Percentiles rank a stretch among this genome's conserved stretches.
Conservation (phyloP, 1,140 invertebrate species). For the Zaprionus vittiger region DNA sequence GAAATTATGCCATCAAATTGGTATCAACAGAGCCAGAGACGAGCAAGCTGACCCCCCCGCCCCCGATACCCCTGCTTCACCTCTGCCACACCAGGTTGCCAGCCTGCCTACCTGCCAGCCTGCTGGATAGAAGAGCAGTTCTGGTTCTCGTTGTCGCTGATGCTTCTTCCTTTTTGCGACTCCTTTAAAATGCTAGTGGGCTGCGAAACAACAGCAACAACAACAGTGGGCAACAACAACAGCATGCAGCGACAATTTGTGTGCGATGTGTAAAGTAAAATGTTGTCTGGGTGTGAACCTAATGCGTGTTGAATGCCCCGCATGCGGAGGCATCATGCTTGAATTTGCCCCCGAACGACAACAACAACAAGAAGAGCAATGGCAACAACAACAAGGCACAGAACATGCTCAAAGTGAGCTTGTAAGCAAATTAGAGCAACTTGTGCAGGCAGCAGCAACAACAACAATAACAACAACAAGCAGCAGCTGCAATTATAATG, state of each 20-base stretch:
- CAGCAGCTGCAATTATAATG: constrained; percentile 42
- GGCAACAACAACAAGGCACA: constrained; percentile 14
- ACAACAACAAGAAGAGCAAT: constrained; percentile 8
- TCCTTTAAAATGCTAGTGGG: constrained; percentile 59
- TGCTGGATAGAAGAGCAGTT: constrained; percentile 9
- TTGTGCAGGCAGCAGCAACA: constrained; percentile 19
- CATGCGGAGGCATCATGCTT: constrained; percentile 44
- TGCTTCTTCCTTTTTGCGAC: constrained; percentile 36
- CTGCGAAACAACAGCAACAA: constrained; percentile 46
- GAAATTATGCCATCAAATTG: constrained; percentile 84
- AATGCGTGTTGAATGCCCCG: constrained; percentile 65
- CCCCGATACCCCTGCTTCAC: neutral
- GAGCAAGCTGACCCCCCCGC: neutral
- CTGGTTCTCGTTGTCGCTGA: constrained; percentile 18
- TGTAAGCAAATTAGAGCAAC: constrained; percentile 79
- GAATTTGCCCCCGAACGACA: constrained; percentile 32
- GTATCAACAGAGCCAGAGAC: constrained; percentile 72
- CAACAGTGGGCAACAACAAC: constrained; percentile 42
- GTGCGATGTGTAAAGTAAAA: constrained; percentile 78
- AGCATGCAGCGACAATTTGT: constrained; percentile 72
- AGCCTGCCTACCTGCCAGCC: neutral
- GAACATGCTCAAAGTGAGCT: constrained; percentile 35
- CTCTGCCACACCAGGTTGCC: neutral
- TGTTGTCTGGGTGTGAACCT: constrained; percentile 78
- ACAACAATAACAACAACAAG: neutral